Evolutionary conservation across 1,140 invertebrate genomes (phyloP).

Genomic region (Polypedilum vanderplanki): DNA sequence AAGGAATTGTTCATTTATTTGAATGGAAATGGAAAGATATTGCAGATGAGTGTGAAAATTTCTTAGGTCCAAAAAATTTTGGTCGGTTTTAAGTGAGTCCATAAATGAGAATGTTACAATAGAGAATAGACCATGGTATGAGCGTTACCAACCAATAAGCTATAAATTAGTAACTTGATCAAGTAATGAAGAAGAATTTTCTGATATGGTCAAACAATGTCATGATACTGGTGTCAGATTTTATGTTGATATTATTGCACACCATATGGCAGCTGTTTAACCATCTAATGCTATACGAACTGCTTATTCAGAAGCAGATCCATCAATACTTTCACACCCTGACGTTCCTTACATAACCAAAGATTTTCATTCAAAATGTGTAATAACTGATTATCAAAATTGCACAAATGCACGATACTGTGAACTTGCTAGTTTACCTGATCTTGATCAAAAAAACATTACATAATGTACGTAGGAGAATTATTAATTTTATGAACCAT

Average conservation of each 20-base stretch:
- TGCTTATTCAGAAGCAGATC: constrained; percentile 46
- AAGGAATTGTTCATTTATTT: constrained; percentile 56
- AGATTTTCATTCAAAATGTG: constrained; percentile 50
- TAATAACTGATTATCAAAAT: constrained; percentile 46
- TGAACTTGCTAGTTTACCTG: constrained; percentile 58
- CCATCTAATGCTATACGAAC: constrained; percentile 45
- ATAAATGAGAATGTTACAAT: constrained; percentile 40
- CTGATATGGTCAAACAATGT: constrained; percentile 67
- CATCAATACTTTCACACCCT: constrained; percentile 43
- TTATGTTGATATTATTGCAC: constrained; percentile 66
- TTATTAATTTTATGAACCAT: constrained; percentile 59
- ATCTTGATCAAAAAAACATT: constrained; percentile 56
- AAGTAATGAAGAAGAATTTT: constrained; percentile 64
- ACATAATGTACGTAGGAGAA: constrained; percentile 61
- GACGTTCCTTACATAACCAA: constrained; percentile 45
- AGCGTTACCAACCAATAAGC: constrained; percentile 80
- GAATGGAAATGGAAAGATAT: constrained; percentile 68
- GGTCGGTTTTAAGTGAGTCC: constrained; percentile 61
- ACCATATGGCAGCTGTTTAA: constrained; percentile 64
- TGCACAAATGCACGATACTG: constrained; percentile 60
- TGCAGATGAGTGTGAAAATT: constrained; percentile 63
- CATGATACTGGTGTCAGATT: constrained; percentile 67
- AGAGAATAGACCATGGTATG: constrained; percentile 64
- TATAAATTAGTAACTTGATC: constrained; percentile 68
- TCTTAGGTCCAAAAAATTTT: constrained; percentile 59